Conservation (phyloP, 2,888 invertebrate genomes). For the Myopa testacea region DNA sequence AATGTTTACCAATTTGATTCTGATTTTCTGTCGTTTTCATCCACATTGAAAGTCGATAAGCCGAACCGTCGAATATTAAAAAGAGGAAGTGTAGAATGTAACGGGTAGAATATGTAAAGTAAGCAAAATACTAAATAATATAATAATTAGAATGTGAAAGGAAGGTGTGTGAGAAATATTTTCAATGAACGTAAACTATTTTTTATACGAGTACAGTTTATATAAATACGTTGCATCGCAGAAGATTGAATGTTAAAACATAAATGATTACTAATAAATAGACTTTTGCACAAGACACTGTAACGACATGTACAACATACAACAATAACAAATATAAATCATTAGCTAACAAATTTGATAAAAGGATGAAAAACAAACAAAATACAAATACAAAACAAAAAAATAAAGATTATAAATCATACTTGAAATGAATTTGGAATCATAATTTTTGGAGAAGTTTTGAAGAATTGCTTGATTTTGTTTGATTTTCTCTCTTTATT, state of each 20-base stretch:
- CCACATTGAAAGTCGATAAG: neutral
- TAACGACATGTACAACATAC: constrained; percentile 55
- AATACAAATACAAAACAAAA: constrained; percentile 29
- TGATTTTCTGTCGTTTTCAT: no score
- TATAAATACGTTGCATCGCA: constrained; percentile 9
- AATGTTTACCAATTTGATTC: no score
- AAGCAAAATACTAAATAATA: neutral
- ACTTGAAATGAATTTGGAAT: constrained; percentile 26
- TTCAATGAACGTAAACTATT: constrained; percentile 19
- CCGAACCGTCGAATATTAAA: neutral
- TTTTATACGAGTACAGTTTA: constrained; percentile 19
- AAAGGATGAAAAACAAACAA: constrained; percentile 7
- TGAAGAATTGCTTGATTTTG: constrained; percentile 40
- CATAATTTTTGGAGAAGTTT: constrained; percentile 31
- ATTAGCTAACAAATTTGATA: constrained; percentile 25
- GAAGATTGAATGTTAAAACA: neutral
- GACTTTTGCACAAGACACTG: constrained; percentile 64
- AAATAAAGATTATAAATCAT: constrained; percentile 28
- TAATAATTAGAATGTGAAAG: neutral
- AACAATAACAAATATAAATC: constrained; percentile 48
- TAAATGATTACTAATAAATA: constrained; percentile 24
- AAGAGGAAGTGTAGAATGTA: neutral
- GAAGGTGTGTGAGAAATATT: neutral
- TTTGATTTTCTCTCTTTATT: constrained; percentile 55
- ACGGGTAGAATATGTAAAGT: neutral